Evolutionary conservation across 2,113 vertebrate genomes (phyloP).

Genomic region (Montifringilla adamsi): DNA sequence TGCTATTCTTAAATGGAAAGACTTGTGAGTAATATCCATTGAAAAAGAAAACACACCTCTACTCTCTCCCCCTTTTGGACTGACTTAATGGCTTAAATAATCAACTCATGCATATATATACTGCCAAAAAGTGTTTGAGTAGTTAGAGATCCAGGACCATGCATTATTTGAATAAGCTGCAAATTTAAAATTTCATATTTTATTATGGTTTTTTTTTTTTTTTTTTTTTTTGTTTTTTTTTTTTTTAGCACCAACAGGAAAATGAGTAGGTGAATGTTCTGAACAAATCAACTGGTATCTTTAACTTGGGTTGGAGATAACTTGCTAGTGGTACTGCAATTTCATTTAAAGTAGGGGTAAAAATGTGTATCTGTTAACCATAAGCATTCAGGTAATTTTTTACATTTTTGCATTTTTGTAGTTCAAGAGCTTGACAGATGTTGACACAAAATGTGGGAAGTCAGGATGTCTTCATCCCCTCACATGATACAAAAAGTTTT

Average conservation of each 20-base stretch:
- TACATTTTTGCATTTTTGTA: not conserved
- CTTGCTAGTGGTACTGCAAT: not conserved
- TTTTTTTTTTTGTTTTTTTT: not conserved
- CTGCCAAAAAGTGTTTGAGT: not conserved
- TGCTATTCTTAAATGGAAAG: constrained; percentile 53
- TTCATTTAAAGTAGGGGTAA: not conserved
- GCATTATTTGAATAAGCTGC: not conserved
- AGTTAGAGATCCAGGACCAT: not conserved
- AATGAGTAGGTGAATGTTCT: not conserved
- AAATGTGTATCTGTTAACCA: not conserved
- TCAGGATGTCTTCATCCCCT: not conserved
- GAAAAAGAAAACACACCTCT: constrained; percentile 22
- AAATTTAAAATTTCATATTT: constrained; percentile 3
- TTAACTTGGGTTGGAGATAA: not conserved
- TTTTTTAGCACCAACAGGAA: not conserved
- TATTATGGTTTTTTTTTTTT: not conserved
- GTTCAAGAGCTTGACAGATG: not conserved
- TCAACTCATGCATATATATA: constrained; percentile 1
- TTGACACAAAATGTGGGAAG: not conserved
- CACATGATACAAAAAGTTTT: not conserved
- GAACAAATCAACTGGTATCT: not conserved
- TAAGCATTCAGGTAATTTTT: not conserved
- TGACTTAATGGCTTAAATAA: constrained; percentile 25
- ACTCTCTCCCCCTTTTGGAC: not conserved
- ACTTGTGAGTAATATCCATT: constrained; percentile 28